phyloP scores from a whole-genome alignment of 2,113 vertebrate species.

The Phasianus colchicus region DNA sequence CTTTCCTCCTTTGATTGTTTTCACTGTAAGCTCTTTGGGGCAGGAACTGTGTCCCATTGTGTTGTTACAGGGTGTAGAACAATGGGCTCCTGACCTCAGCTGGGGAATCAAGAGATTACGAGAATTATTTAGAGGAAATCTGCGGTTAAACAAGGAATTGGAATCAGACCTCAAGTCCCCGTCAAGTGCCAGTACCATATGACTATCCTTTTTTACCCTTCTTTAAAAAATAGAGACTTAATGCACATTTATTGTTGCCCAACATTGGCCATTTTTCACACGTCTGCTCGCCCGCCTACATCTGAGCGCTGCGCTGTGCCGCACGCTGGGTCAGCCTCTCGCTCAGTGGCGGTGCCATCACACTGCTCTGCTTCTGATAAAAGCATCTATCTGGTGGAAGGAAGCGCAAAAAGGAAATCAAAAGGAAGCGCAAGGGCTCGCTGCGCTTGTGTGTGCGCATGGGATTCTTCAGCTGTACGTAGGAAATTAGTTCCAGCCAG shows the following conservation, averaged over 20 bases:
- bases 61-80: conserved; percentile 73
- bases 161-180: conserved; percentile 68
- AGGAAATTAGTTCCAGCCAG: conserved; percentile 63
- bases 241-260: conserved; percentile 59
- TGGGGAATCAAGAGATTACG: conserved; percentile 69
- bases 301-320: conserved; percentile 31
- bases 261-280: conserved; percentile 60
- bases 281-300: conserved; percentile 8
- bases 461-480: conserved; percentile 53
- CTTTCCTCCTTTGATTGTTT: conserved; percentile 74
- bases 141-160: conserved; percentile 72
- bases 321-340: conserved; percentile 6
- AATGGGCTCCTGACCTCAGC: conserved; percentile 73
- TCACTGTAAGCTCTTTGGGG: conserved; percentile 71
- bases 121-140: conserved; percentile 75
- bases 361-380: conserved; percentile 61
- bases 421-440: conserved; percentile 57
- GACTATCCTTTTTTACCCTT: conserved; percentile 69
- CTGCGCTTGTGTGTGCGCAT: conserved; percentile 27
- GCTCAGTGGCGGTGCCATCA: neutral
- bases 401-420: conserved; percentile 65
- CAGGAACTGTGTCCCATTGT: conserved; percentile 74
- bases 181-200: conserved; percentile 70
- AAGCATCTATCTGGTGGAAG: conserved; percentile 57
- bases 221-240: neutral